phyloP scores from a whole-genome alignment of 1,140 invertebrate species.

The Pollicipes pollicipes region DNA sequence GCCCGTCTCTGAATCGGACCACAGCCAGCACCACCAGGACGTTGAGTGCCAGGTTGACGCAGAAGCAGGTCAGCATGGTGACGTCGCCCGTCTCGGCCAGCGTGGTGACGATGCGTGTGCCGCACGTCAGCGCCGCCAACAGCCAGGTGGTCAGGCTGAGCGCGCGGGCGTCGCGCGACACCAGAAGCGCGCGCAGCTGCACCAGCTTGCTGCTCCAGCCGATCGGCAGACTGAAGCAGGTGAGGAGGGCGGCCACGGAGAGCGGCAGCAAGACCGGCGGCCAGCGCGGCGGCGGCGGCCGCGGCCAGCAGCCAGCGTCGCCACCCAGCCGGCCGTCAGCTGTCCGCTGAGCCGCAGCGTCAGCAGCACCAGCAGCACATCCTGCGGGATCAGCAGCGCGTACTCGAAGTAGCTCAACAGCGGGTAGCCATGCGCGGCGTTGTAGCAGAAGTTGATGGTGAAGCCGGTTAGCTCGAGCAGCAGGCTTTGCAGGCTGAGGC shows the following conservation, averaged over 20 bases:
- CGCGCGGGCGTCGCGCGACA: background rate
- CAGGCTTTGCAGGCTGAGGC: background rate
- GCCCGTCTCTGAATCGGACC: background rate
- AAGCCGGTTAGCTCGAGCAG: background rate
- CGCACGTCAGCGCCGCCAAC: background rate
- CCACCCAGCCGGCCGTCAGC: background rate
- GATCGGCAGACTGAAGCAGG: background rate
- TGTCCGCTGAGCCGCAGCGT: background rate
- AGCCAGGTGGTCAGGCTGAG: background rate
- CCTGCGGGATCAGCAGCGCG: constrained; percentile 1
- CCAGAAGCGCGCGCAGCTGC: background rate
- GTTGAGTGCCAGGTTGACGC: background rate
- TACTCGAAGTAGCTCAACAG: background rate
- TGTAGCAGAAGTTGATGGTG: background rate
- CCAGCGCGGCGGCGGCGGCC: background rate
- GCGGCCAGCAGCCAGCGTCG: background rate
- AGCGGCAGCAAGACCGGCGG: background rate
- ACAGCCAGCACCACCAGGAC: background rate
- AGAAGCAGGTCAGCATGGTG: background rate
- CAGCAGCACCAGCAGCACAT: constrained; percentile 5
- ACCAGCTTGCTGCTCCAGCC: background rate
- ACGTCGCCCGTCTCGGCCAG: background rate
- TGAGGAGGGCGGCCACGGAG: background rate
- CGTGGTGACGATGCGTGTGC: background rate
- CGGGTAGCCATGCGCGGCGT: background rate